These are phyloP conservation scores for Botrylloides violaceus DNA, from an alignment of 23 tunicate species.

Conservation along the genomic window DNA sequence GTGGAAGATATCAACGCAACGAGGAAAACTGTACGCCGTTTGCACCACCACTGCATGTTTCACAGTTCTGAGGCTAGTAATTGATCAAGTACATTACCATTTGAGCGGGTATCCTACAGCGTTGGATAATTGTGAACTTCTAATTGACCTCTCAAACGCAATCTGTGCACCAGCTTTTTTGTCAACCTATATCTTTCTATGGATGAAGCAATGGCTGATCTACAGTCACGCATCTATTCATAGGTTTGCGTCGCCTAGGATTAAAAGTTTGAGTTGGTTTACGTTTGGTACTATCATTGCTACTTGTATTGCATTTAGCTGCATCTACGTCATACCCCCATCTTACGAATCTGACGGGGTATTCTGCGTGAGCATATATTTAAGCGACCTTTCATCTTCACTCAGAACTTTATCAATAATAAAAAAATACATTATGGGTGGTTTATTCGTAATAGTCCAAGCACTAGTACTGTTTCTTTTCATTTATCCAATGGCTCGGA, in stretches of 20 bases:
- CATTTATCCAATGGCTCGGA: conserved; percentile 3
- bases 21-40: background rate
- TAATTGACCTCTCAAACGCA: background rate
- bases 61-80: background rate
- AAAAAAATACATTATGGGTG: background rate
- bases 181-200: conserved; percentile 1
- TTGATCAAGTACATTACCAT: background rate
- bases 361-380: background rate
- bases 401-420: background rate
- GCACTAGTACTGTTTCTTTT: background rate
- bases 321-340: background rate
- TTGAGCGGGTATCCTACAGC: background rate
- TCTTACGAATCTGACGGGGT: background rate
- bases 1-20: background rate
- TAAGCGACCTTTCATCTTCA: background rate
- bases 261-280: background rate
- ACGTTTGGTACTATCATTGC: background rate
- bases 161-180: background rate
- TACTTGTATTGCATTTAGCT: background rate
- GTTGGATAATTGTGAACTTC: background rate
- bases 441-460: background rate
- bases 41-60: background rate
- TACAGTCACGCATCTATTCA: background rate
- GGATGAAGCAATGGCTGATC: background rate
- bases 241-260: background rate